Evolutionary conservation across 2,113 vertebrate genomes (phyloP), one percentile per base, ranked within the genome.

Genomic region (Benitochromis conjunctus): DNA sequence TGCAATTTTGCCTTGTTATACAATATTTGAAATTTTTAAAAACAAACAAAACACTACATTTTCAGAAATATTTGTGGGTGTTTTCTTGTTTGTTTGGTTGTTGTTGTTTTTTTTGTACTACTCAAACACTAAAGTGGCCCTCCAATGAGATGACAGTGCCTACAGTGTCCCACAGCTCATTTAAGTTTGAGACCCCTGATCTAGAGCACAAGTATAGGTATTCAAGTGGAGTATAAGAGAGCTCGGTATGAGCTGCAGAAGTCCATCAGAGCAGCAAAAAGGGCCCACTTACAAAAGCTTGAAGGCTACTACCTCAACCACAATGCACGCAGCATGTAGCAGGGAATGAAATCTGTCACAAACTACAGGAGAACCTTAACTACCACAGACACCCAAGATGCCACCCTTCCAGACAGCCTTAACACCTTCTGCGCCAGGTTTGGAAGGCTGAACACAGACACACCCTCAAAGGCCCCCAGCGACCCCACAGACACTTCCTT

Each of bases 21-120:
- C 7, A 36, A 36, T 36, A 36, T 6, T 9, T 9, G 34, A 36
- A 8, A 36, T 36, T 36, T 36, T 8, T 3, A 36, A 36, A 36
- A 36, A 36, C 34, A 36, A 36, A 34, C 31, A 36, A 36, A 8
- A 9, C 8, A 54, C n/a, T n/a, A n/a, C 53, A 54, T 54, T 54
- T 54, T 54, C 6, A 1, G 16, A 48, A 48, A 48, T 48, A 16
- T 16, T 53, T 53, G 18, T 53, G 51, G 51, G n/a, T 53, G 51
- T 53, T 53, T 0, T 53, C 1, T 2, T n/a, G 8, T 18, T 53
- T 6, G 31, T 6, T 34, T 6, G 31, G 1, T 34, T 34, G 31
- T 26, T 26, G n/a, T n/a, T 26, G 26, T 26, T 26, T 26, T 26
- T 26, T 26, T 26, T 26, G 26, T 26, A 26, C 8, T 53, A 53